Evolutionary conservation across 2,888 invertebrate genomes (phyloP).

Genomic region (Amiota mariae): DNA sequence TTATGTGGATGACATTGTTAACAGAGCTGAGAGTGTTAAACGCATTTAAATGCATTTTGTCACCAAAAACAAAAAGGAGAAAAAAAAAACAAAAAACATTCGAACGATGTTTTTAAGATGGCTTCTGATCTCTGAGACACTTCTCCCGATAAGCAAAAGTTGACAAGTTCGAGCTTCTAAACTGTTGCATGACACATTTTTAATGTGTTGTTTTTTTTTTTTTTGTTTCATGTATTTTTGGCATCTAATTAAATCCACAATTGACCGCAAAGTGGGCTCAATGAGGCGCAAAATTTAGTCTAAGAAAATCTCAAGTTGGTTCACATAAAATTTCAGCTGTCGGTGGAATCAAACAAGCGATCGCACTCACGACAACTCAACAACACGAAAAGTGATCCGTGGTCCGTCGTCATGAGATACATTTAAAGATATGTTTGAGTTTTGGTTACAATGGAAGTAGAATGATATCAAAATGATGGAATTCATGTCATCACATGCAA

Average conservation of each 20-base stretch:
- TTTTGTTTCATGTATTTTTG: neutral
- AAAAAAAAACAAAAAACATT: conserved; percentile 7
- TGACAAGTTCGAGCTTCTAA: neutral
- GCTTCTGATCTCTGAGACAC: neutral
- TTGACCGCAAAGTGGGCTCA: neutral
- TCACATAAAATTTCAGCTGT: conserved; percentile 65
- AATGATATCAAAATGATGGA: too few relatives aligned
- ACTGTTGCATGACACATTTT: conserved; percentile 6
- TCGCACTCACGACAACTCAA: conserved; percentile 53
- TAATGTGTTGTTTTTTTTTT: neutral
- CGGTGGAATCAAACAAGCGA: conserved; percentile 68
- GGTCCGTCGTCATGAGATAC: neutral
- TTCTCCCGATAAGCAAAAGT: conserved; percentile 5
- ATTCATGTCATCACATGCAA: conserved; percentile 58
- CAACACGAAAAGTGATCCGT: conserved; percentile 10
- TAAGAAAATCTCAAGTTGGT: conserved; percentile 23
- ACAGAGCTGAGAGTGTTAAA: conserved; percentile 61
- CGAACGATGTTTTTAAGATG: neutral
- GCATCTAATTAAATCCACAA: neutral
- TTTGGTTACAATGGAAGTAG: conserved; percentile 25
- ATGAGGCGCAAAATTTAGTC: neutral
- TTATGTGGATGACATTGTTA: conserved; percentile 45
- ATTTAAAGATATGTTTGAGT: neutral
- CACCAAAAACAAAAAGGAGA: conserved; percentile 36
- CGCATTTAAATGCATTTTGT: conserved; percentile 60